Conservation (phyloP, 2,888 invertebrate genomes). For the Diaphora mendica region DNA sequence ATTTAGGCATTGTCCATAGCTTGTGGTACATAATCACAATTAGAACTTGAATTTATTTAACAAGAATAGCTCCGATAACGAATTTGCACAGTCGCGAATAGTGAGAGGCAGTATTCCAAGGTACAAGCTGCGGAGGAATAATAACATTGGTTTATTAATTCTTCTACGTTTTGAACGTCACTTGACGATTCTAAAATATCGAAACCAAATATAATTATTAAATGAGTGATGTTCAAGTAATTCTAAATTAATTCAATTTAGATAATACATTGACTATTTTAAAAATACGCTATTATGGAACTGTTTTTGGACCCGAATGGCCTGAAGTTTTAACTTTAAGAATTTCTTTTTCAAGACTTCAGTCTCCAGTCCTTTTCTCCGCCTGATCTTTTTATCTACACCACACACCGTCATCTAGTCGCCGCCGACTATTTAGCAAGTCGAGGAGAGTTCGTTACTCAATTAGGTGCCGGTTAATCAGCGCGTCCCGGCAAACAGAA, state of each 20-base stretch:
- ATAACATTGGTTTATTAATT: no score
- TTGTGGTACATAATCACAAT: conserved; percentile 74
- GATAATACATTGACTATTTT: no score
- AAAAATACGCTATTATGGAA: no score
- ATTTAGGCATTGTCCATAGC: conserved; percentile 51
- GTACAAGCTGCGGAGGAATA: conserved; percentile 20
- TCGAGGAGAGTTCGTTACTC: conserved; percentile 80
- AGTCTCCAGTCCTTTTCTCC: conserved; percentile 13
- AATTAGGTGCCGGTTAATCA: conserved; percentile 82
- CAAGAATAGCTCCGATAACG: conserved; percentile 82
- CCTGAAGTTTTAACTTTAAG: no score
- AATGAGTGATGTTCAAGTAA: no score
- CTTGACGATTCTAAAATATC: no score
- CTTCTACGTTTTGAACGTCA: no score
- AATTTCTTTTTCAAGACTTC: not conserved
- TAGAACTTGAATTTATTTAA: conserved; percentile 78
- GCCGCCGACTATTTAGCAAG: conserved; percentile 75
- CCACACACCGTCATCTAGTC: conserved; percentile 53
- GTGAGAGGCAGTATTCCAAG: conserved; percentile 57
- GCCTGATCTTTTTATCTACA: conserved; percentile 35
- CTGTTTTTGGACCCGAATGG: no score
- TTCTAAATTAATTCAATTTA: no score
- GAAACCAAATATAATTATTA: no score
- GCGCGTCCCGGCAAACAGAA: conserved; percentile 75
- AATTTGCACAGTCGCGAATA: conserved; percentile 81